Base-by-base conservation (phyloP, 2,797 vertebrate genomes). In the Myioborus miniatus region DNA sequence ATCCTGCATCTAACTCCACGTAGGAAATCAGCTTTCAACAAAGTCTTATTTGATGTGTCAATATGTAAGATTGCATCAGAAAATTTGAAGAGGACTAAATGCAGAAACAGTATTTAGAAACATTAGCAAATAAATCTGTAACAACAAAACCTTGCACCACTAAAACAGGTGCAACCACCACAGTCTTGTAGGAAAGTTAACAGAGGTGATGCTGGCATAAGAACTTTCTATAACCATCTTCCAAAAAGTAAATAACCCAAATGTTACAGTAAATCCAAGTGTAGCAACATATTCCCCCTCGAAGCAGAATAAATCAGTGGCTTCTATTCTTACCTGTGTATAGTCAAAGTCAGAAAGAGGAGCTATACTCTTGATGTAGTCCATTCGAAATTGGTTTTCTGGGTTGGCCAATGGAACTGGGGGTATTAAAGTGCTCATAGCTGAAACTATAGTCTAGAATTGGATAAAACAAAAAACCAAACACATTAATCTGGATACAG, bases 261-360 rank as follows among this genome's bases (percentile, higher is more conserved):
- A 15, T 0, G 4, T 55, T 69, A 62, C 62, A 71, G 49, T 32
- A 75, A 78, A 76, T 30, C 30, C 26, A 63, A 94, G 22, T 8
- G 5, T 88, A 91, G 56, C 26, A 52, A 77, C 26, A 15, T 0
- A 0, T 36, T 50, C 4, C 27, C 60, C 58, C 37, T 62, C 13
- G 14, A 56, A 77, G 72, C 56, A 92, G 41, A 89, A 63, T 32
- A 85, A 86, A 90, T 24, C 30, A 72, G 81, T 39, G n/a, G 12
- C 58, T 84, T 94, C 76, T 80, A 0, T 72, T 94, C 98, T 98
- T 98, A 99, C 99, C 99, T 99, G 98, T 30, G 99, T 99, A 97
- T 99, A 99, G 82, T 99, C 99, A 34, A 99, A 99, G 98, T 99
- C 99, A 34, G 99, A 99, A 95, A 99, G 98, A 6, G 99, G 99